These are phyloP conservation scores for Bombylius major DNA, from an alignment of 2,888 invertebrate genomes.

Conservation along the genomic window DNA sequence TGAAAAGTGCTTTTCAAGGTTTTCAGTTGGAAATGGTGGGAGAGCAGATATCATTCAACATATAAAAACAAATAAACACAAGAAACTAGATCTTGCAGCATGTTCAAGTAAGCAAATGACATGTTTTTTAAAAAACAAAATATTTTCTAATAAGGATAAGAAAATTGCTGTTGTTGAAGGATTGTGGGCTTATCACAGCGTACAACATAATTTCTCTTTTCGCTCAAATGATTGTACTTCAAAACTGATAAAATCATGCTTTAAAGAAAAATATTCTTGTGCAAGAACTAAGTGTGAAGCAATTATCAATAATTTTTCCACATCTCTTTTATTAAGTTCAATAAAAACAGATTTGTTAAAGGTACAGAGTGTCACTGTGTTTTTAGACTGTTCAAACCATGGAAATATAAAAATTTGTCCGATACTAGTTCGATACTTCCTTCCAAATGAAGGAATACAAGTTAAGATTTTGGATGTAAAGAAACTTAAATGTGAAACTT, in stretches of 20 bases:
- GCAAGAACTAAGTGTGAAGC: slow-evolving; percentile 11
- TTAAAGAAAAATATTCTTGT: slow-evolving; percentile 9
- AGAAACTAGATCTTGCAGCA: too few species aligned
- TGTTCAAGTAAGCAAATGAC: too few species aligned
- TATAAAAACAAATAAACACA: too few species aligned
- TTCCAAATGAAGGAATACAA: slow-evolving; percentile 10
- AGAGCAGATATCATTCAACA: too few species aligned
- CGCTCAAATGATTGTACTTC: slow-evolving; percentile 6
- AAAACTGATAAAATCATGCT: slow-evolving; percentile 2
- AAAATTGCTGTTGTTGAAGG: neutral
- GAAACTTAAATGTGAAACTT: slow-evolving; percentile 11
- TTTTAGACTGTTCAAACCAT: slow-evolving; percentile 7
- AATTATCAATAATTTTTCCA: slow-evolving; percentile 9
- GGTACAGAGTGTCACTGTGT: slow-evolving; percentile 2
- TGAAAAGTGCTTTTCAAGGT: too few species aligned
- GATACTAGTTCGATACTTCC: slow-evolving; percentile 10
- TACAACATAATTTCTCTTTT: slow-evolving; percentile 6
- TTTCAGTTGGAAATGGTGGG: too few species aligned
- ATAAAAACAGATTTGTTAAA: slow-evolving; percentile 10
- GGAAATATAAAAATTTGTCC: slow-evolving; percentile 11
- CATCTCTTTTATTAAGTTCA: slow-evolving; percentile 9
- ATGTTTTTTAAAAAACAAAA: too few species aligned
- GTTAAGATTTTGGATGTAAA: slow-evolving; percentile 12
- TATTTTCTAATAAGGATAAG: too few species aligned
- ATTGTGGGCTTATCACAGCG: slow-evolving; percentile 5